These are phyloP conservation scores for Eupithecia pulchellata DNA, from an alignment of 2,888 invertebrate genomes.

Conservation along the genomic window DNA sequence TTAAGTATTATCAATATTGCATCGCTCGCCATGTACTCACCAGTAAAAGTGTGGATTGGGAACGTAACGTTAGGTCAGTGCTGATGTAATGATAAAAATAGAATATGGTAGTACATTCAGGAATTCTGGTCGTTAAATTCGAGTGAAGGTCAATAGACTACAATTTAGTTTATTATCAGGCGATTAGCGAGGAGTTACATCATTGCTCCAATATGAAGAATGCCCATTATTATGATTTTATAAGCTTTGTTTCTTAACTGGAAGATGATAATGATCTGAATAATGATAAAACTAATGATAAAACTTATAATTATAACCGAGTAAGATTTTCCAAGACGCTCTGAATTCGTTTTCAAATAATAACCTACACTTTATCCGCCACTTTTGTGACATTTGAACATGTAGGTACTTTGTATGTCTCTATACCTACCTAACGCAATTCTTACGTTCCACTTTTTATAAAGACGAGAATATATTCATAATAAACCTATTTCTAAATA, in stretches of 20 bases:
- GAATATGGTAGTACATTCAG: conserved; percentile 16
- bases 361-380: not conserved
- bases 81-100: conserved; percentile 23
- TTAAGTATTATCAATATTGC: too few relatives aligned
- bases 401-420: too few relatives aligned
- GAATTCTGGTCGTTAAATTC: conserved; percentile 26
- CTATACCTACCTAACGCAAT: too few relatives aligned
- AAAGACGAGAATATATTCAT: too few relatives aligned
- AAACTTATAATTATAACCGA: too few relatives aligned
- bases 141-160: conserved; percentile 22
- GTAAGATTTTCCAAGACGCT: too few relatives aligned
- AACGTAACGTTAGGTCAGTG: conserved; percentile 10
- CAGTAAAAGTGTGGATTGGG: not conserved
- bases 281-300: not conserved
- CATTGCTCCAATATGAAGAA: conserved; percentile 16
- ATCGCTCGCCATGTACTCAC: too few relatives aligned
- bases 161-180: conserved; percentile 20
- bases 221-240: not conserved
- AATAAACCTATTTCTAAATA: too few relatives aligned
- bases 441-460: too few relatives aligned
- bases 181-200: conserved; percentile 17
- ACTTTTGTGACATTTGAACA: not conserved
- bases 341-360: too few relatives aligned
- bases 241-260: not conserved
- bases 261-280: not conserved